Evolutionary conservation across 2,113 vertebrate genomes (phyloP), one percentile per base, ranked within the genome.

Genomic region (Cichladusa arquata): DNA sequence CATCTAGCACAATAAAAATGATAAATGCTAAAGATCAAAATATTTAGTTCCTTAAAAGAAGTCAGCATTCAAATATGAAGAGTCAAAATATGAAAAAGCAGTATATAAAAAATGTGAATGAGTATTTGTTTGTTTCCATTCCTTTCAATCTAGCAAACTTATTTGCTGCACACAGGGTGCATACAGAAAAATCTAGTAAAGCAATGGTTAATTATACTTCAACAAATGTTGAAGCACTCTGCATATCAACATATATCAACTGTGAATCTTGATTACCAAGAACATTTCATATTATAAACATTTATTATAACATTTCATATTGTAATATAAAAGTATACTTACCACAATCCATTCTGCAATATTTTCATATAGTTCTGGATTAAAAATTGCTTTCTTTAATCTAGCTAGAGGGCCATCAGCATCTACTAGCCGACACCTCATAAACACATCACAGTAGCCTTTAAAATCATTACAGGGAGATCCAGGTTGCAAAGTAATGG

Each of bases 281-380:
- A 66, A 47, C 15, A 48, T 67, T 28, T 83, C n/a, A 0, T 23
- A 23, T 60, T 57, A 42, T 42, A 16, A 42, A 42, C 40, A 42
- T 16, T 15, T 15, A 42, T 16, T 42, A 42, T 42, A 42, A 42
- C 40, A 42, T 42, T 42, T 42, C 14, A 42, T 42, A 12, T 25
- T 10, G 9, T 16, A 90, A 26, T 19, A 90, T 31, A 34, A 80
- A 60, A 19, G 56, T 23, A 20, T 2, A 98, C 99, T 98, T 97
- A 99, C 99, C 98, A 99, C 98, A 92, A 99, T 99, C 99, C 99
- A 99, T 93, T 99, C 99, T 11, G 99, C 99, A 76, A 99, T 99
- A 90, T 98, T 99, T 97, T 99, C 98, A 96, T 99, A 99, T 7
- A 99, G 97, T 60, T 99, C 98, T 7, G 99, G 98, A 95, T 99